phyloP scores from a whole-genome alignment of 2,113 vertebrate species.

The Glaucidium brasilianum region DNA sequence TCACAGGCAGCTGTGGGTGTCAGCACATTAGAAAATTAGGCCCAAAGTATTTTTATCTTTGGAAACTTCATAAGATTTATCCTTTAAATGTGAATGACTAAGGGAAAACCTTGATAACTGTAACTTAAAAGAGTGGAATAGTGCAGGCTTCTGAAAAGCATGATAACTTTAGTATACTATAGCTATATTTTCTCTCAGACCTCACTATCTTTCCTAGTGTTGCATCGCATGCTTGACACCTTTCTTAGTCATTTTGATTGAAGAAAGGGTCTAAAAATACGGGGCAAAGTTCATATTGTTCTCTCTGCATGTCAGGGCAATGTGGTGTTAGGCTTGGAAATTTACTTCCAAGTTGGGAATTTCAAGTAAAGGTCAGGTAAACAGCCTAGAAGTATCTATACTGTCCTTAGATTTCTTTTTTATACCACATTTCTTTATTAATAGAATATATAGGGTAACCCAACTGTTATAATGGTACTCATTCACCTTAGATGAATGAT shows the following conservation, averaged over 20 bases:
- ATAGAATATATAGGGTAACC: background rate
- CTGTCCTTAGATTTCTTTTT: background rate
- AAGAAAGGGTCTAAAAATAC: background rate
- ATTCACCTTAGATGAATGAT: too few relatives aligned
- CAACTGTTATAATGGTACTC: background rate
- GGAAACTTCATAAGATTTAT: background rate
- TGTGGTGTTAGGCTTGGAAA: background rate
- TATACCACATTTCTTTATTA: background rate
- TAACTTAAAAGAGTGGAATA: background rate
- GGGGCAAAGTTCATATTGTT: background rate
- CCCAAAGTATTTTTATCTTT: background rate
- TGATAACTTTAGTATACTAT: background rate
- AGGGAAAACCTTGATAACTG: background rate
- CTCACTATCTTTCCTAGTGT: background rate
- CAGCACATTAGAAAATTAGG: background rate
- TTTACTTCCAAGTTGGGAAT: background rate
- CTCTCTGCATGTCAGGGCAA: background rate
- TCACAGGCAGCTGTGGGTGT: background rate
- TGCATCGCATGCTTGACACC: background rate
- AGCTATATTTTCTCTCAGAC: background rate
- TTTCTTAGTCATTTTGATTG: background rate
- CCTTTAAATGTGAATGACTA: background rate
- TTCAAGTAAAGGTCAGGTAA: background rate
- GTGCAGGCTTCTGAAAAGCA: background rate
- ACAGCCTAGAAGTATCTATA: background rate